Percentiles rank a stretch among this genome's conserved stretches.
These are phyloP conservation scores for Gorsachius magnificus DNA, from an alignment of 2,797 vertebrate species.

Conservation along the genomic window DNA sequence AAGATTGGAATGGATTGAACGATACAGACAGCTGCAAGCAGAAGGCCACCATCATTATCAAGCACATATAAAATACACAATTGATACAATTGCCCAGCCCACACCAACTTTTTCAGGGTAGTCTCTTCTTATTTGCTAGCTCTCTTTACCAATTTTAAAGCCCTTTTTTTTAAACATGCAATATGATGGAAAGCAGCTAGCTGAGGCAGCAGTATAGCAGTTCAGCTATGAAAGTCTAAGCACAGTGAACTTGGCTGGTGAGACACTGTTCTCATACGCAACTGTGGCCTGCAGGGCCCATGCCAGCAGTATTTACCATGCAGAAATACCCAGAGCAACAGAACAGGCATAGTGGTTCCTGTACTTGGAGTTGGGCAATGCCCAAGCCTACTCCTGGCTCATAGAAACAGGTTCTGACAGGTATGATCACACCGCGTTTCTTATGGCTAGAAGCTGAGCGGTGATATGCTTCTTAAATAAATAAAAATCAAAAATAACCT, in stretches of 20 bases:
- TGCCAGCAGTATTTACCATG: not conserved
- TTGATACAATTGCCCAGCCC: not conserved
- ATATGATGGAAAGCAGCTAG: not conserved
- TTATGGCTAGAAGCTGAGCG: not conserved
- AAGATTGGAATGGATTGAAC: slow-evolving; percentile 93
- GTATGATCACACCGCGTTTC: not conserved
- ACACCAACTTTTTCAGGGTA: not conserved
- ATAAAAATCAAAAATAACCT: not conserved
- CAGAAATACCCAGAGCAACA: not conserved
- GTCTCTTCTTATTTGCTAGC: not conserved
- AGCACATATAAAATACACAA: not conserved
- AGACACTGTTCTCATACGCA: not conserved
- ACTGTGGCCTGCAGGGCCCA: not conserved
- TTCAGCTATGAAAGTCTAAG: not conserved
- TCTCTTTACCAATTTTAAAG: not conserved
- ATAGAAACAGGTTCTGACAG: not conserved
- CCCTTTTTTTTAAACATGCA: not conserved
- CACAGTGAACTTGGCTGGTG: not conserved
- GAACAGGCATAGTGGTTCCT: not conserved
- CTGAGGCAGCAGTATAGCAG: not conserved
- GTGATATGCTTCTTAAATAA: not conserved
- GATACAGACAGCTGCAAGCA: slow-evolving; percentile 84
- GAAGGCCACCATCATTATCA: slow-evolving; percentile 27
- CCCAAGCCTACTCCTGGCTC: not conserved
- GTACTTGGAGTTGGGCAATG: not conserved